These are phyloP conservation scores for Therioaphis trifolii DNA, from an alignment of 2,888 invertebrate genomes.

Conservation along the genomic window DNA sequence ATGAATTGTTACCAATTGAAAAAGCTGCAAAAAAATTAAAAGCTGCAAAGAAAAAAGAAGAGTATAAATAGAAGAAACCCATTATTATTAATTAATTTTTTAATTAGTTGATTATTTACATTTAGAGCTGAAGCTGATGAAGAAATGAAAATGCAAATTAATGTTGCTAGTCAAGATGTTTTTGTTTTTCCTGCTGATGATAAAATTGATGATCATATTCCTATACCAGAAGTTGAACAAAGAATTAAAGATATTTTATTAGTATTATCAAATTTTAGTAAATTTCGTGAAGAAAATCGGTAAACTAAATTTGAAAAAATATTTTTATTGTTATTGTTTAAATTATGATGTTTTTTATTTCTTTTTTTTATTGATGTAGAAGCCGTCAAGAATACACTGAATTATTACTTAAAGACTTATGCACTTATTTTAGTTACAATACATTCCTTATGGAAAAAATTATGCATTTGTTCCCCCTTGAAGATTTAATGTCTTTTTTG, in stretches of 20 bases:
- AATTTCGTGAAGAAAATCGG: slow-evolving; percentile 74
- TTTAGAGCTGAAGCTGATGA: slow-evolving; percentile 72
- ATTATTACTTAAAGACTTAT: slow-evolving; percentile 85
- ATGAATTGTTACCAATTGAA: slow-evolving; percentile 86
- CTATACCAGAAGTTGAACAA: slow-evolving; percentile 86
- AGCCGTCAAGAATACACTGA: slow-evolving; percentile 85
- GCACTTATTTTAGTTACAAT: slow-evolving; percentile 96
- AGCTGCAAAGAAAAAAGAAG: slow-evolving; percentile 77
- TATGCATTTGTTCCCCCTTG: slow-evolving; percentile 87
- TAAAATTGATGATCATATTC: slow-evolving; percentile 78
- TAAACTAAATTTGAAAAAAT: slow-evolving; percentile 52
- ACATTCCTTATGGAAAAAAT: slow-evolving; percentile 92
- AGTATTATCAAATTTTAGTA: slow-evolving; percentile 72
- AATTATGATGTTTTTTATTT: slow-evolving; percentile 68
- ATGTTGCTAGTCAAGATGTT: slow-evolving; percentile 80
- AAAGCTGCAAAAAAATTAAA: slow-evolving; percentile 82
- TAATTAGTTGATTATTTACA: slow-evolving; percentile 50
- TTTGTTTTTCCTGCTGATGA: slow-evolving; percentile 84
- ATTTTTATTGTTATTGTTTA: not conserved
- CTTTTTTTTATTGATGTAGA: no score
- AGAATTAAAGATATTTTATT: slow-evolving; percentile 83
- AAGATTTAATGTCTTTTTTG: slow-evolving; percentile 90
- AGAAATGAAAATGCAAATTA: slow-evolving; percentile 83
- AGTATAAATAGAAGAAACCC: slow-evolving; percentile 68
- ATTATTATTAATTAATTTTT: slow-evolving; percentile 21